These are phyloP conservation scores for Emmelina monodactyla DNA, from an alignment of 2,888 invertebrate genomes.

Conservation along the genomic window DNA sequence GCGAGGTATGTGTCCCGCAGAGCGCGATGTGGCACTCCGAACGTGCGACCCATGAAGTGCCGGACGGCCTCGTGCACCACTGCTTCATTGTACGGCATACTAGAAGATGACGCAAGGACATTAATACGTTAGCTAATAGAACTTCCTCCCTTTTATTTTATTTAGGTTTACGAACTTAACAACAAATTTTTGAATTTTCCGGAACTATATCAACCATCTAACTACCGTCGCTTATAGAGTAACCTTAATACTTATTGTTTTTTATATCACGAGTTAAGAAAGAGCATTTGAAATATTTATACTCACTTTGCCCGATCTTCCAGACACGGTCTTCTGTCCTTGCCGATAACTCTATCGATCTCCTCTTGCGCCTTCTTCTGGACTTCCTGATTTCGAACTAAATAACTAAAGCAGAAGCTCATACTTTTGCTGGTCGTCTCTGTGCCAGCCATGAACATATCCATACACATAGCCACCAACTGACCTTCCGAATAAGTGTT, in stretches of 20 bases:
- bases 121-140: too few species aligned
- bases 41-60: conserved; percentile 80
- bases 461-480: conserved; percentile 80
- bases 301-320: conserved; percentile 75
- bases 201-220: too few species aligned
- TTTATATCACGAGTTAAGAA: not conserved
- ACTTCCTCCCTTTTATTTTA: too few species aligned
- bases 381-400: conserved; percentile 74
- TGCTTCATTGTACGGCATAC: conserved; percentile 83
- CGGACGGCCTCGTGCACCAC: conserved; percentile 79
- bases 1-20: conserved; percentile 73
- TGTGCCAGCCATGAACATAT: conserved; percentile 87
- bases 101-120: too few species aligned
- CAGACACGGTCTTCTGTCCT: conserved; percentile 71
- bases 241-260: not conserved
- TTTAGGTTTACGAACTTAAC: too few species aligned
- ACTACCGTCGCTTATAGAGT: not conserved
- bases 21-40: conserved; percentile 83
- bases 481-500: conserved; percentile 75
- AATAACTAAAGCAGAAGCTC: conserved; percentile 78
- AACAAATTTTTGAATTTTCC: too few species aligned
- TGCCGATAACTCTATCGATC: conserved; percentile 77
- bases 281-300: not conserved
- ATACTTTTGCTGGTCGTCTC: conserved; percentile 85
- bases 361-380: conserved; percentile 80